Evolutionary conservation across 1,140 invertebrate species (phyloP), one percentile per base, ranked within the genome.

Genomic region (Triops cancriformis): DNA sequence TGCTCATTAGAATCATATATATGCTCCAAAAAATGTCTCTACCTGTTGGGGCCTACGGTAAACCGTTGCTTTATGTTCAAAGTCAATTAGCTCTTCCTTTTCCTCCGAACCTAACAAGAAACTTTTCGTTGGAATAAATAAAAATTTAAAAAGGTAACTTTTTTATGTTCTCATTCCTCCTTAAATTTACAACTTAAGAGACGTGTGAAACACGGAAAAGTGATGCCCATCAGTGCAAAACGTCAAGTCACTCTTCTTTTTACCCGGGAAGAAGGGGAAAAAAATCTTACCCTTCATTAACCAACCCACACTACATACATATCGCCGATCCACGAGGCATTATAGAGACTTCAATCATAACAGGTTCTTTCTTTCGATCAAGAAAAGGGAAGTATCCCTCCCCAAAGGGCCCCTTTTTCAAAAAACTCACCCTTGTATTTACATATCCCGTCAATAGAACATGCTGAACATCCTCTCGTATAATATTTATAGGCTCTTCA

Each of bases 141-240:
- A 37, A 37, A 64, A 64, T 18, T 6, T 14, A 18, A 64, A 23
- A 23, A 23, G 18, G 51, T 23, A 6, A 11, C 18, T 45, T 45
- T 18, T 2, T 51, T 12, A 18, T 23, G 14, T 64, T 64, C 45
- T 7, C 43, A 12, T 45, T 45, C 18, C 18, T 64, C 18, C 23
- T 23, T 64, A n/a, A 18, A 18, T 64, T 64, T 64, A 64, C 51
- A 64, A 18, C 51, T 7, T 64, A 64, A 64, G 18, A 64, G 51
- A 64, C 51, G 51, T 64, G 51, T 64, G 51, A 64, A 64, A 64
- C 51, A 64, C 18, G 51, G 51, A 64, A 64, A 64, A 64, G 51
- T 23, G 51, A 64, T 64, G 51, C 51, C 51, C 51, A 64, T 64
- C 51, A 64, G 51, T 64, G 51, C 51, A 64, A 14, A 64, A 64